Percentiles rank a stretch among this genome's conserved stretches.
Conservation (phyloP, 2,113 vertebrate genomes). For the Gymnocephalus cernua region DNA sequence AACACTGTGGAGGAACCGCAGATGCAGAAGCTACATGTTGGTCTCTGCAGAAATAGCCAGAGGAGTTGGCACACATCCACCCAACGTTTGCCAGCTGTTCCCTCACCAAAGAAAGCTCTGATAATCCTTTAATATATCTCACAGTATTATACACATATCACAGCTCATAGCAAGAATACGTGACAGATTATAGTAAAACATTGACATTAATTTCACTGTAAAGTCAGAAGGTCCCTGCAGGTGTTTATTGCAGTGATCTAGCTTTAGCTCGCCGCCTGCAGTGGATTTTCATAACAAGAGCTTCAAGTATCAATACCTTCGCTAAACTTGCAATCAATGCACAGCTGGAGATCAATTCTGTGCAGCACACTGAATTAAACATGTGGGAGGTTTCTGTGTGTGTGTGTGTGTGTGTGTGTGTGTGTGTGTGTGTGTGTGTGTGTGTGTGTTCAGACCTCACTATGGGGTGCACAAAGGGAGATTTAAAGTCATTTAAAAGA, state of each 20-base stretch:
- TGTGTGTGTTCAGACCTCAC: constrained; percentile 5
- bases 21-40: constrained; percentile 62
- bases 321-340: constrained; percentile 39
- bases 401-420: not conserved
- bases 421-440: constrained; percentile 22
- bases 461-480: not conserved
- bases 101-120: constrained; percentile 35
- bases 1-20: constrained; percentile 50
- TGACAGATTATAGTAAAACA: not conserved
- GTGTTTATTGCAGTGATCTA: not conserved
- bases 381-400: not conserved
- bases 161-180: not conserved
- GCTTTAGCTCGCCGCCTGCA: not conserved
- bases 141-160: not conserved
- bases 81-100: constrained; percentile 59
- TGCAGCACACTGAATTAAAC: constrained; percentile 20
- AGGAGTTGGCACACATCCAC: constrained; percentile 54
- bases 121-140: constrained; percentile 16
- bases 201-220: not conserved
- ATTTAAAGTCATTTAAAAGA: constrained; percentile 6
- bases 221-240: constrained; percentile 1
- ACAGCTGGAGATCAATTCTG: constrained; percentile 27
- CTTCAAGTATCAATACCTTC: constrained; percentile 4
- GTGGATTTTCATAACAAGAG: constrained; percentile 22
- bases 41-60: constrained; percentile 67